Evolutionary conservation across 2,797 vertebrate species (phyloP).

Genomic region (Glyptemys insculpta): DNA sequence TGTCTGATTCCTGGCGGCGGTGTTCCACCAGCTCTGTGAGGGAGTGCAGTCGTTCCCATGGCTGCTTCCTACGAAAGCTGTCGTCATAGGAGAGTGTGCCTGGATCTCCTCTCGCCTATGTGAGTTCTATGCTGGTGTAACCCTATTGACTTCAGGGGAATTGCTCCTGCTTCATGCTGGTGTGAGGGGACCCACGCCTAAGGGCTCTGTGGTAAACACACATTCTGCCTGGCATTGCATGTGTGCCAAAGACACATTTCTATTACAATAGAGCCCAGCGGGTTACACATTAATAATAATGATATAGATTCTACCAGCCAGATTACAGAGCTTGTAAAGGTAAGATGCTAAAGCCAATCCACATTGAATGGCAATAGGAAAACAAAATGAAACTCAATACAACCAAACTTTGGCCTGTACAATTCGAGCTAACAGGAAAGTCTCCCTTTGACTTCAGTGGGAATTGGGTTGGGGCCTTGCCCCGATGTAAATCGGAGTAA

Average conservation of each 20-base stretch:
- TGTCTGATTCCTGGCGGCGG: not conserved
- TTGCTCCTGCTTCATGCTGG: not conserved
- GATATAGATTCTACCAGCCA: too few species aligned
- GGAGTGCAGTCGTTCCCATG: not conserved
- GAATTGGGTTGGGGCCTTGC: too few species aligned
- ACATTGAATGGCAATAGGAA: too few species aligned
- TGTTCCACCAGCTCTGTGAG: fast-evolving
- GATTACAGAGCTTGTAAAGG: too few species aligned
- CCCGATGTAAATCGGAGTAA: too few species aligned
- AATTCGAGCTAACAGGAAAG: too few species aligned
- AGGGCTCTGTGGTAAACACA: not conserved
- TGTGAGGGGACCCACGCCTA: not conserved
- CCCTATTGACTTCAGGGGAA: not conserved
- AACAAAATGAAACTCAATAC: too few species aligned
- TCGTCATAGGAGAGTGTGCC: not conserved
- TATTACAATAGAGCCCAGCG: not conserved
- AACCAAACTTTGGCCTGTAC: too few species aligned
- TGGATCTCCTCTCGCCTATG: too few species aligned
- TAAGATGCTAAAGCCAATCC: too few species aligned
- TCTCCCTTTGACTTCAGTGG: too few species aligned
- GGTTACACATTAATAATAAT: too few species aligned
- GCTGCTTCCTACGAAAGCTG: not conserved
- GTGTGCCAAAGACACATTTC: not conserved
- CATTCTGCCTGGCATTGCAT: not conserved
- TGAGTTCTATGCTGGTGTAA: not conserved